Evolutionary conservation across 2,888 invertebrate species (phyloP), one percentile per base, ranked within the genome.

Genomic region (Matsumyia berberina): DNA sequence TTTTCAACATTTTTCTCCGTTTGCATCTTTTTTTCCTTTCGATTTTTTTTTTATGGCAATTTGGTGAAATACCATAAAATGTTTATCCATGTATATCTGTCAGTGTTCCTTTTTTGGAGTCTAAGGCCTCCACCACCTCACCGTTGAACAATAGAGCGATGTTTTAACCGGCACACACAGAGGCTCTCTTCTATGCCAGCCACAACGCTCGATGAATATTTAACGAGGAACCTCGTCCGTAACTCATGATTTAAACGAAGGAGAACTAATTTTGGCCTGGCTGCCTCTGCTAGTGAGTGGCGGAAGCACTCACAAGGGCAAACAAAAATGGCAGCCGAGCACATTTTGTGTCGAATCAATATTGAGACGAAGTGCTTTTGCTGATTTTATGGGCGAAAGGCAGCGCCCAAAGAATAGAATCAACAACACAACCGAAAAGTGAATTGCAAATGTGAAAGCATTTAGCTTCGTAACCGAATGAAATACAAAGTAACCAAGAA

Each of bases 291-390:
- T n/a, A 74, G 57, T 74, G 46, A 57, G 58, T 76, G 66, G 33
- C 67, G 66, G 66, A 67, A 76, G 66, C 66, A 76, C 76, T 76
- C 76, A 66, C 76, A 76, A 58, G 66, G 76, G 76, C 76, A 76
- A 76, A 76, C 57, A 76, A 76, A 58, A 76, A 67, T 55, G 57
- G 35, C 57, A 70, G 49, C 58, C 31, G 31, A 64, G 57, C 24
- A 58, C 39, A 37, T 37, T 74, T 66, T 66, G 74, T 66, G 35
- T 46, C 49, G 58, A 64, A 67, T 76, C 58, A 66, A 76, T 67
- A 67, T 24, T 31, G 33, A 58, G n/a, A 19, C 57, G 49, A 76
- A 67, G 76, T 76, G 76, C 66, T 76, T 76, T 76, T 76, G 66
- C 67, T 76, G 76, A 76, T 76, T 66, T 76, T 66, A 66, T 57